Conservation (phyloP, 2,888 invertebrate genomes). For the Drosophila nigricruria region DNA sequence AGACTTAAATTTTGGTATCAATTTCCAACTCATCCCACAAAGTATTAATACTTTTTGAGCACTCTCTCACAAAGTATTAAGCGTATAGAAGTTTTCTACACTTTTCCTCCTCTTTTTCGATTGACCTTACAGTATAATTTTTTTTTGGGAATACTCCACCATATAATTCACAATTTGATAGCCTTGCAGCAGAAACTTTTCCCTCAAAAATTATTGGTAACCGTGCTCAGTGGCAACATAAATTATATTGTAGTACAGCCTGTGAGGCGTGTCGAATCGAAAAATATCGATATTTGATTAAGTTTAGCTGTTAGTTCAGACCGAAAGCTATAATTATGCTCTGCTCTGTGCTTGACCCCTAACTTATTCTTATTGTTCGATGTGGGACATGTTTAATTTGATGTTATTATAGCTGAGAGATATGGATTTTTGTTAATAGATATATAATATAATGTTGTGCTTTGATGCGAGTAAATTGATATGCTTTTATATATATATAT, state of each 20-base stretch:
- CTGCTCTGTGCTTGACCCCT: neutral
- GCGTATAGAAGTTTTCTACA: too few relatives aligned
- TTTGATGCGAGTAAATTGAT: neutral
- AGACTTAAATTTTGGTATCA: too few relatives aligned
- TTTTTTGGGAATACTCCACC: neutral
- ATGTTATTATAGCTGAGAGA: neutral
- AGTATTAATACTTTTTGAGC: too few relatives aligned
- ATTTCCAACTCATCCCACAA: too few relatives aligned
- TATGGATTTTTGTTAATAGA: neutral
- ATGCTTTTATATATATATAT: neutral
- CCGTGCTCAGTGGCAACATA: neutral
- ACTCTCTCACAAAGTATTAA: too few relatives aligned
- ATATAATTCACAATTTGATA: neutral
- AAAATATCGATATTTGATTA: slow-evolving; percentile 9
- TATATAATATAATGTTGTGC: neutral
- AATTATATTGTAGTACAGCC: neutral
- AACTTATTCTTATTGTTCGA: neutral
- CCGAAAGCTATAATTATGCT: neutral
- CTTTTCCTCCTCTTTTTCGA: too few relatives aligned
- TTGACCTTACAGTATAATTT: neutral
- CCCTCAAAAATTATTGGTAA: neutral
- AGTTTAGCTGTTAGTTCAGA: neutral
- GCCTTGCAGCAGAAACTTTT: neutral
- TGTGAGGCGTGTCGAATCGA: neutral
- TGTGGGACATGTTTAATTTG: neutral